A percentile compares a stretch with the other conserved stretches of the same genome.
Evolutionary conservation across 2,797 vertebrate species (phyloP).

Genomic region (Sparidentex hasta): DNA sequence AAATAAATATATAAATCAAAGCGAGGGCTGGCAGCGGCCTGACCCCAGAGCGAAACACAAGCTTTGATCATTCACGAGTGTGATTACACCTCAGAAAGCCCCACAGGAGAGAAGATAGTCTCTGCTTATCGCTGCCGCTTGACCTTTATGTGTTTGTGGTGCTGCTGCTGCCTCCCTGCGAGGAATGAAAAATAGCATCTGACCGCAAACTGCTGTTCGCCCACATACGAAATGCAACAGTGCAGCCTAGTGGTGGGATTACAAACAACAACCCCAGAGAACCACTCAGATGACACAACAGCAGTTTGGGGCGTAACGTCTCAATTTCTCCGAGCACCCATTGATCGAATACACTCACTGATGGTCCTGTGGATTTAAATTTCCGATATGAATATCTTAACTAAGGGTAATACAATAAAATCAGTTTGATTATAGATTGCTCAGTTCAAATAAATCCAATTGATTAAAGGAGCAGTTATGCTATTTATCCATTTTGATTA

Average conservation of each 20-base stretch:
- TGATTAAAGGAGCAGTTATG: not conserved
- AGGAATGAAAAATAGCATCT: constrained; percentile 57
- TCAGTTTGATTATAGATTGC: not conserved
- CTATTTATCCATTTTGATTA: no score
- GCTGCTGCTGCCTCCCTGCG: constrained; percentile 69
- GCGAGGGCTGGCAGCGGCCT: constrained; percentile 44
- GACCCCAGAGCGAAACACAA: constrained; percentile 57
- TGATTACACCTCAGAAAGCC: constrained; percentile 71
- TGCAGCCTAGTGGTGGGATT: constrained; percentile 65
- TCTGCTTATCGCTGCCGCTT: constrained; percentile 66
- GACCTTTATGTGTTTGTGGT: constrained; percentile 73
- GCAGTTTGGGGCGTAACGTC: not conserved
- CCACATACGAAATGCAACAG: constrained; percentile 70
- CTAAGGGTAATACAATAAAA: no score
- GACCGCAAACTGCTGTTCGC: not conserved
- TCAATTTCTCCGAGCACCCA: not conserved
- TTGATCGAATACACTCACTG: not conserved
- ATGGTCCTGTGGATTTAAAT: not conserved
- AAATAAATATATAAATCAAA: constrained; percentile 27
- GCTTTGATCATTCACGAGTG: constrained; percentile 72
- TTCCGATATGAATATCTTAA: not conserved
- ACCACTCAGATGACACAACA: not conserved
- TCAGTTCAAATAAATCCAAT: not conserved
- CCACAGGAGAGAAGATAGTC: constrained; percentile 62
- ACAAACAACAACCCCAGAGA: not conserved